Percentiles rank a stretch among this genome's conserved stretches.
These are phyloP conservation scores for Bubo scandiacus DNA, from an alignment of 2,113 vertebrate species.

Conservation along the genomic window DNA sequence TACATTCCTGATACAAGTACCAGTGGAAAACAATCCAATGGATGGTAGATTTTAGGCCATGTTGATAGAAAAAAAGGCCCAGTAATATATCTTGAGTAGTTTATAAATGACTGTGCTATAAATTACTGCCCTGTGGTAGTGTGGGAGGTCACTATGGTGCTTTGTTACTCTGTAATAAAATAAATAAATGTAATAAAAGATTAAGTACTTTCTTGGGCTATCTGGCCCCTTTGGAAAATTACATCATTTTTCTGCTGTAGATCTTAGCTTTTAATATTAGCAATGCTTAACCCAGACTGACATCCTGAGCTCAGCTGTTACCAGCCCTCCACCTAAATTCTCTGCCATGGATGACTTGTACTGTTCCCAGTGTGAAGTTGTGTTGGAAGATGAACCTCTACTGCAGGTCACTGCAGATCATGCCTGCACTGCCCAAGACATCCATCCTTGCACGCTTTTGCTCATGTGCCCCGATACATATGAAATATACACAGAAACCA, in stretches of 20 bases:
- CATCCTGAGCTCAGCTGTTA: background rate
- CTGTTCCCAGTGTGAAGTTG: background rate
- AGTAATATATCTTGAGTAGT: background rate
- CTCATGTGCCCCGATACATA: background rate
- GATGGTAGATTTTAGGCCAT: background rate
- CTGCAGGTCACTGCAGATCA: background rate
- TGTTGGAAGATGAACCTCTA: background rate
- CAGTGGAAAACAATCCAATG: background rate
- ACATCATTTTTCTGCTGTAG: background rate
- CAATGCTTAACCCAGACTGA: background rate
- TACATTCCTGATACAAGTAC: background rate
- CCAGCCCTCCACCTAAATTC: background rate
- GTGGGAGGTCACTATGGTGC: background rate
- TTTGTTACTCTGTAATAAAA: background rate
- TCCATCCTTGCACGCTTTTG: background rate
- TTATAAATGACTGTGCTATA: background rate
- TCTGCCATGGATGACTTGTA: background rate
- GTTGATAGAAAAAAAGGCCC: background rate
- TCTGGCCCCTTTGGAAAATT: background rate
- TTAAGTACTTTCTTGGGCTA: background rate
- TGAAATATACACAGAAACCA: background rate
- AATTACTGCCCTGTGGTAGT: background rate
- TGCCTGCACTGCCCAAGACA: background rate
- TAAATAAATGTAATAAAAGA: background rate
- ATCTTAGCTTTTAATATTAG: background rate